Conservation (phyloP, 2,888 invertebrate species). For the Smittia aterrima region DNA sequence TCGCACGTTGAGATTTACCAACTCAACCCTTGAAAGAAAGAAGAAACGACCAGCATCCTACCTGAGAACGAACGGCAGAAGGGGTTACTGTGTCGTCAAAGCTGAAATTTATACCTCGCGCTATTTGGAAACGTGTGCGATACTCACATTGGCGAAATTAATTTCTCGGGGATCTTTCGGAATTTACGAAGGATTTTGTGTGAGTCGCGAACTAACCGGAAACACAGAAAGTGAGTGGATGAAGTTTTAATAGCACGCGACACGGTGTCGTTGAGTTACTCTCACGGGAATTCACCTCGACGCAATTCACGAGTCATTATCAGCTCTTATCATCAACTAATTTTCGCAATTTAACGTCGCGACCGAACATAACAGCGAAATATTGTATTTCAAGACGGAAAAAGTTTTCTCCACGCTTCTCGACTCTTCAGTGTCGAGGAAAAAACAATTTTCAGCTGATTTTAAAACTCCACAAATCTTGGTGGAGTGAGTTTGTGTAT, state of each 20-base stretch:
- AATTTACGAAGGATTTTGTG: background rate
- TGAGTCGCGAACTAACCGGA: background rate
- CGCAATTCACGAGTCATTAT: constrained; percentile 17
- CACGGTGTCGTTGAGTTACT: background rate
- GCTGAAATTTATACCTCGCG: too few species aligned
- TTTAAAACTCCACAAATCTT: constrained; percentile 13
- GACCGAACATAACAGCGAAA: background rate
- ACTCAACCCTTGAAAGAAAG: too few species aligned
- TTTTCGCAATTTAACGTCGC: constrained; percentile 29
- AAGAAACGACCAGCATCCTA: too few species aligned
- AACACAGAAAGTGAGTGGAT: background rate
- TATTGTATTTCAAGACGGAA: constrained; percentile 11
- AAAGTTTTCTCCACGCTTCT: constrained; percentile 1
- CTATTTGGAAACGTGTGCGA: too few species aligned
- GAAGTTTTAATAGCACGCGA: constrained; percentile 27
- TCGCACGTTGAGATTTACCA: too few species aligned
- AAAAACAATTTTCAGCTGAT: constrained; percentile 33
- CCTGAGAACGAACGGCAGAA: too few species aligned
- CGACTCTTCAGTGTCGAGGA: background rate
- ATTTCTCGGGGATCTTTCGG: too few species aligned
- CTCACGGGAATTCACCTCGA: background rate
- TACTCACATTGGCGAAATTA: too few species aligned
- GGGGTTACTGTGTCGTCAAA: too few species aligned
- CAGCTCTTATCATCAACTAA: constrained; percentile 31
- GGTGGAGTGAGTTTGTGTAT: constrained; percentile 19